Conservation (phyloP, 2,888 invertebrate genomes). For the Phragmatobia fuliginosa region DNA sequence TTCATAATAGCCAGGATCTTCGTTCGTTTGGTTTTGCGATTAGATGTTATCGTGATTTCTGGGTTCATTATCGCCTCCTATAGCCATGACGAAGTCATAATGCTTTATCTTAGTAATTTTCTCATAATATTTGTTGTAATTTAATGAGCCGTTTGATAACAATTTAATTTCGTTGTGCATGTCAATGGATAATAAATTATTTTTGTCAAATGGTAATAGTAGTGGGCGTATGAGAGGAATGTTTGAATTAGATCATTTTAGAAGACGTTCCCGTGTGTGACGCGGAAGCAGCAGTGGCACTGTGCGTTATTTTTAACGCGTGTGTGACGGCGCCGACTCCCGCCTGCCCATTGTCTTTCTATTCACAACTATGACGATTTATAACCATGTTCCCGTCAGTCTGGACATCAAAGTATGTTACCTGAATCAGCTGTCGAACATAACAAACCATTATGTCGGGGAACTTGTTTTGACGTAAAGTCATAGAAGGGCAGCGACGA, state of each 20-base stretch:
- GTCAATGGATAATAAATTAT: slow-evolving; percentile 8
- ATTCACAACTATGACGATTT: slow-evolving; percentile 17
- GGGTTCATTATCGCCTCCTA: slow-evolving; percentile 31
- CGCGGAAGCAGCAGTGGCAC: slow-evolving; percentile 40
- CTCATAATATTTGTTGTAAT: slow-evolving; percentile 38
- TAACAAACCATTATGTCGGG: not conserved
- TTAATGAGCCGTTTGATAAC: slow-evolving; percentile 17
- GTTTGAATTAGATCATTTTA: slow-evolving; percentile 27
- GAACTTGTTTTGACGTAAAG: not conserved
- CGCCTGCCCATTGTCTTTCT: slow-evolving; percentile 28
- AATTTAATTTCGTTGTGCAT: slow-evolving; percentile 24
- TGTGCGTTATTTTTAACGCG: slow-evolving; percentile 63
- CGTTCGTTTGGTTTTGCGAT: slow-evolving; percentile 29
- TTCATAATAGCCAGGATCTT: slow-evolving; percentile 10
- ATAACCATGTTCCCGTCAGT: slow-evolving; percentile 23
- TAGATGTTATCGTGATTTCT: slow-evolving; percentile 26
- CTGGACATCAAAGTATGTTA: slow-evolving; percentile 11
- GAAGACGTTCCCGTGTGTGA: slow-evolving; percentile 14
- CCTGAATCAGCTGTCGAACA: not conserved
- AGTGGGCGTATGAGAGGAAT: slow-evolving; percentile 20
- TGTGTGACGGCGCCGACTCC: slow-evolving; percentile 18
- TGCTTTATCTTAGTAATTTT: slow-evolving; percentile 48
- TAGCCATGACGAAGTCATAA: slow-evolving; percentile 47
- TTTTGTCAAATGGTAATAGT: slow-evolving; percentile 9
- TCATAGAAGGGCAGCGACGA: not conserved